Conservation (phyloP, 2,888 invertebrate species). For the Troides helena region DNA sequence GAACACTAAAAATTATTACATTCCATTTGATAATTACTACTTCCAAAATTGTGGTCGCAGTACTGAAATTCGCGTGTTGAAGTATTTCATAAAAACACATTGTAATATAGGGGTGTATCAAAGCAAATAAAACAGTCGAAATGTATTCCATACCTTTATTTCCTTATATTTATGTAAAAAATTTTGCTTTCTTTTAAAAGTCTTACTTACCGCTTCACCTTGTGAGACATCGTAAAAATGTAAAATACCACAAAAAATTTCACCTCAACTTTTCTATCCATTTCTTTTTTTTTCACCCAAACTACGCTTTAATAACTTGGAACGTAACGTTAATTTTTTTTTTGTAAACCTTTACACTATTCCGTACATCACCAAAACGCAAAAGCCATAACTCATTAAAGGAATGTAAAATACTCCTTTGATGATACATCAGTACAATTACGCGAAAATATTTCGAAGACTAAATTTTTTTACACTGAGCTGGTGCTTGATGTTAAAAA, state of each 20-base stretch:
- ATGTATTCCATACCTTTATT: slow-evolving; percentile 29
- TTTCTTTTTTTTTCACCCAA: neutral
- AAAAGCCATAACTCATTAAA: neutral
- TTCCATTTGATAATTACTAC: neutral
- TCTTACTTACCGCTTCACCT: slow-evolving; percentile 21
- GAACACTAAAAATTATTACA: neutral
- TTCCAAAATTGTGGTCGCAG: slow-evolving; percentile 3
- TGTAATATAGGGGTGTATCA: slow-evolving; percentile 13
- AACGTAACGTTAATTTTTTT: neutral
- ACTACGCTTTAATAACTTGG: neutral
- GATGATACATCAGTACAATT: neutral
- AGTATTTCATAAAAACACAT: neutral
- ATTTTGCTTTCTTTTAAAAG: slow-evolving; percentile 8
- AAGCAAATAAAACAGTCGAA: slow-evolving; percentile 36
- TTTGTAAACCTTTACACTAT: neutral
- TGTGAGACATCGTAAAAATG: neutral
- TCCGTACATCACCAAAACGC: neutral
- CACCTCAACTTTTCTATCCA: neutral
- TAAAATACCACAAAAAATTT: neutral
- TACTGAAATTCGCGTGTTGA: neutral
- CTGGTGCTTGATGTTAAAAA: no score
- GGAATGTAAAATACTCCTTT: slow-evolving; percentile 1
- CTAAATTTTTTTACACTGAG: neutral
- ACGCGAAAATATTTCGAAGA: neutral
- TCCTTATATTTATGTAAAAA: slow-evolving; percentile 4